Conservation (phyloP, 2,797 vertebrate species). For the Oreochromis mossambicus region DNA sequence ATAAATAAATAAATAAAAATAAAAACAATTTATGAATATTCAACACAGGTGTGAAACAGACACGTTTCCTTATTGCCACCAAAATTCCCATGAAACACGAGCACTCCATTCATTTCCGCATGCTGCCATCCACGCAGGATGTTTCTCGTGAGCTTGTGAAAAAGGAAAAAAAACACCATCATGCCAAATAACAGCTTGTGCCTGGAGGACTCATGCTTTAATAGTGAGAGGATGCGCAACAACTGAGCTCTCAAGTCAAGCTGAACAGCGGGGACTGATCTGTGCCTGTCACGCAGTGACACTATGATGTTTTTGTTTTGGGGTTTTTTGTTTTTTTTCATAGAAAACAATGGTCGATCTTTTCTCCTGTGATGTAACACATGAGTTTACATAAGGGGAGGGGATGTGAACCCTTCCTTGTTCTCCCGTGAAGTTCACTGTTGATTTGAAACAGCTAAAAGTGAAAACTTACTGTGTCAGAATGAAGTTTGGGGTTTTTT, state of each 20-base stretch:
- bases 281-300: slow-evolving; percentile 40
- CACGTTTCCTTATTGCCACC: not conserved
- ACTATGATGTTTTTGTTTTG: slow-evolving; percentile 18
- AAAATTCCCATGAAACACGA: not conserved
- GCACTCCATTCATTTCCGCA: not conserved
- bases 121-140: not conserved
- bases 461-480: not conserved
- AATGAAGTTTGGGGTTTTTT: rapidly evolving
- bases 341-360: slow-evolving; percentile 53
- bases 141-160: not conserved
- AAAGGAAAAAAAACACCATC: rapidly evolving
- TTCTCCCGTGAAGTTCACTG: slow-evolving; percentile 13
- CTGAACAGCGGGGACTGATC: slow-evolving; percentile 35
- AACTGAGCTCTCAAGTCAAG: slow-evolving; percentile 34
- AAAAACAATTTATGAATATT: not conserved
- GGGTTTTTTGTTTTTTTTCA: rapidly evolving
- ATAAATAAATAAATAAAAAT: not conserved
- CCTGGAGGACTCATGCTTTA: not conserved
- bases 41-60: not conserved
- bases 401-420: slow-evolving; percentile 32
- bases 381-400: not conserved
- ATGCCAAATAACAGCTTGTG: not conserved
- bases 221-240: not conserved
- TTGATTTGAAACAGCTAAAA: not conserved
- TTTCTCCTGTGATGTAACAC: slow-evolving; percentile 37